Evolutionary conservation across 2,888 invertebrate species (phyloP).

Genomic region (Kuschelorhynchus macadamiae): DNA sequence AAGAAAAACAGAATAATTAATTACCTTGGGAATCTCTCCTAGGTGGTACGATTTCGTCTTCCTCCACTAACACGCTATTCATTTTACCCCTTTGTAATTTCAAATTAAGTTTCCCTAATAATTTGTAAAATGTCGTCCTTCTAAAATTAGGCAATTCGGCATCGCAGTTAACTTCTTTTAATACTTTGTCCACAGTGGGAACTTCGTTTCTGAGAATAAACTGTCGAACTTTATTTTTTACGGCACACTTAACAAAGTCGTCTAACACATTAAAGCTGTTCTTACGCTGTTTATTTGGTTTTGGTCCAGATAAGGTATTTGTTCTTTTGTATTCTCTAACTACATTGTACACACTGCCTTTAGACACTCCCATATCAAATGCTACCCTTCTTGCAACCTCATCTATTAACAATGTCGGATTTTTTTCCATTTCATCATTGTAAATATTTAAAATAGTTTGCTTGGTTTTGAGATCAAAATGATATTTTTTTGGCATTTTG

Average conservation of each 20-base stretch:
- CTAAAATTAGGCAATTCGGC: not conserved
- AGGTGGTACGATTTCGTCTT: no score
- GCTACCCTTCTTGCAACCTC: slow-evolving; percentile 9
- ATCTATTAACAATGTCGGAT: not conserved
- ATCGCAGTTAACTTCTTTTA: not conserved
- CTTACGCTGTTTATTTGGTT: not conserved
- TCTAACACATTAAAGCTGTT: not conserved
- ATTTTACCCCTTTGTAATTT: not conserved
- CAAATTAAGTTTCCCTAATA: not conserved
- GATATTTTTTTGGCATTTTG: slow-evolving; percentile 1
- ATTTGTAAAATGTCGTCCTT: not conserved
- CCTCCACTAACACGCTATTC: not conserved
- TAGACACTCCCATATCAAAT: not conserved
- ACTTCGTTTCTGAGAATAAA: not conserved
- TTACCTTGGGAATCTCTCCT: no score
- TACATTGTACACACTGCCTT: not conserved
- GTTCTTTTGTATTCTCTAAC: not conserved
- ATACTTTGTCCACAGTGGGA: not conserved
- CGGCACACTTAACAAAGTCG: not conserved
- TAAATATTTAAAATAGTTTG: slow-evolving; percentile 6
- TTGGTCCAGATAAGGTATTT: not conserved
- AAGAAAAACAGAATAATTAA: no score
- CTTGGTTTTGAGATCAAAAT: slow-evolving; percentile 6
- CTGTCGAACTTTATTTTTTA: not conserved
- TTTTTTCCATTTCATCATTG: not conserved